phyloP scores from a whole-genome alignment of 2,113 vertebrate genomes.

The Anolis sagrei region DNA sequence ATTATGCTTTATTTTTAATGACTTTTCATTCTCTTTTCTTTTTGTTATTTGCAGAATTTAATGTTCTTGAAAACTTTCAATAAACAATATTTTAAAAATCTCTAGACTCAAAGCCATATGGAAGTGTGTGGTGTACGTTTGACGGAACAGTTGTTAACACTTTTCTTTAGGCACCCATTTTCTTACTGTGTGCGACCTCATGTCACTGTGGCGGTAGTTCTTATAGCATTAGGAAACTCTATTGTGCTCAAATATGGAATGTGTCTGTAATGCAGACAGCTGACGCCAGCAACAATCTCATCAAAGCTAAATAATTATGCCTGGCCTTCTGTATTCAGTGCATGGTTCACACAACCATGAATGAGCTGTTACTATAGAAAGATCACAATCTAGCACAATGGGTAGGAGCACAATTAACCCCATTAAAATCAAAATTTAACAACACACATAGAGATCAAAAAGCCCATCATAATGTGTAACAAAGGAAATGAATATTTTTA shows the following conservation, averaged over 20 bases:
- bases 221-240: constrained; percentile 3
- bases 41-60: too few relatives aligned
- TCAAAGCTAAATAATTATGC: constrained; percentile 49
- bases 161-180: constrained; percentile 8
- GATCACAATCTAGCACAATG: constrained; percentile 4
- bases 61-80: too few relatives aligned
- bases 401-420: not conserved
- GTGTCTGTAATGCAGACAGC: constrained; percentile 18
- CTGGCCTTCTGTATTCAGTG: constrained; percentile 43
- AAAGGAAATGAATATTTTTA: not conserved
- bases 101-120: not conserved
- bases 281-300: constrained; percentile 36
- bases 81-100: too few relatives aligned
- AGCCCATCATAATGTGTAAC: not conserved
- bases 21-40: too few relatives aligned
- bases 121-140: not conserved
- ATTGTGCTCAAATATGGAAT: constrained; percentile 12
- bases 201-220: not conserved
- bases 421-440: constrained; percentile 1
- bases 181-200: constrained; percentile 10
- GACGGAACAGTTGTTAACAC: not conserved
- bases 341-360: constrained; percentile 17
- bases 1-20: too few relatives aligned
- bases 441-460: not conserved
- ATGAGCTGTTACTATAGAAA: constrained; percentile 4